Evolutionary conservation across 2,797 vertebrate species (phyloP).

Genomic region (Phoeniculus purpureus): DNA sequence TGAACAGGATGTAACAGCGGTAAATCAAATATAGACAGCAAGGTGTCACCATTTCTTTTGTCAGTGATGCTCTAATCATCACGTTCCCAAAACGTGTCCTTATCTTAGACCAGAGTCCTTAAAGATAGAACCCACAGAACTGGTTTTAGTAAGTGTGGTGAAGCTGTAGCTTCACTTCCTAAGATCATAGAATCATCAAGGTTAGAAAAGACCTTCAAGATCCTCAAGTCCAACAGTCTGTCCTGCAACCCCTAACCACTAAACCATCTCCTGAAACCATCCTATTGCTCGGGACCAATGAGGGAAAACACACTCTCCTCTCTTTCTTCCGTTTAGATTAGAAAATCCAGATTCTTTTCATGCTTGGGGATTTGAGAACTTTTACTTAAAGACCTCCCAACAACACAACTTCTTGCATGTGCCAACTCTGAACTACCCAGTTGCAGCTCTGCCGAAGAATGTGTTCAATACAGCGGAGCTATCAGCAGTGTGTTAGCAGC

Average conservation of each 20-base stretch:
- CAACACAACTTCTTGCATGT: background rate
- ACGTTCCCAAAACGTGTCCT: no score
- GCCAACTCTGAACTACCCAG: background rate
- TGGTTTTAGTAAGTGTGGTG: background rate
- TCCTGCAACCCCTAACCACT: no score
- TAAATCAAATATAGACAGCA: no score
- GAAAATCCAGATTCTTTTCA: background rate
- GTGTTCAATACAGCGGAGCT: background rate
- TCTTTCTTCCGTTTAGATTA: background rate
- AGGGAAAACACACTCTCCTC: background rate
- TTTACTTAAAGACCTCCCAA: background rate
- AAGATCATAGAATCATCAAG: no score
- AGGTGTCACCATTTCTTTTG: no score
- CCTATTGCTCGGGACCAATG: background rate
- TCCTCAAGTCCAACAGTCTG: no score
- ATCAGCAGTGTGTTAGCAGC: constrained; percentile 67
- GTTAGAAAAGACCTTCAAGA: no score
- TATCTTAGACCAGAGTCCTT: background rate
- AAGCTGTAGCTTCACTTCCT: background rate
- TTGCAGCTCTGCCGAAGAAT: constrained; percentile 2
- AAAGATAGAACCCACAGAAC: background rate
- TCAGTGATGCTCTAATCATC: no score
- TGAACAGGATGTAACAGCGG: no score
- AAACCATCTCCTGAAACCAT: no score
- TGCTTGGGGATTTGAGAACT: background rate